These are phyloP conservation scores for Catagonus wagneri DNA, from an alignment of 2,113 vertebrate genomes.

Conservation along the genomic window DNA sequence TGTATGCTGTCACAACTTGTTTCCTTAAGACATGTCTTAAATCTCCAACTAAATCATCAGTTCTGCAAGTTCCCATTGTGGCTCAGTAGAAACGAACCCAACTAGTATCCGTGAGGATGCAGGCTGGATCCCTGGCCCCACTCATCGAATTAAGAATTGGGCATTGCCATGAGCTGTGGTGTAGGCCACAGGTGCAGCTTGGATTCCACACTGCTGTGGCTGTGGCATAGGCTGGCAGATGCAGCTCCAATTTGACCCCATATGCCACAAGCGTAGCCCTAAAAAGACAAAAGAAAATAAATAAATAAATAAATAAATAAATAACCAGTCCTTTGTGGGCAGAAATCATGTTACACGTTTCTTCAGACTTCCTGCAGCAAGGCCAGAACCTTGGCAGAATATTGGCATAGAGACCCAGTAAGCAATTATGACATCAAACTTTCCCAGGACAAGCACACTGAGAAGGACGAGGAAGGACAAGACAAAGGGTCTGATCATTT, in stretches of 20 bases:
- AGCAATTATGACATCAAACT: not conserved
- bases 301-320: not conserved
- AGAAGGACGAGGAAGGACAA: not conserved
- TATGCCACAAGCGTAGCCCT: no score
- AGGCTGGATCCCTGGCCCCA: no score
- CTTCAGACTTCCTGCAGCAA: not conserved
- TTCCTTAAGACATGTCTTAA: conserved; percentile 41
- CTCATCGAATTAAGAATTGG: no score
- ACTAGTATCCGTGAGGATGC: no score
- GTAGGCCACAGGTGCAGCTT: no score
- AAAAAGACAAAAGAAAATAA: no score
- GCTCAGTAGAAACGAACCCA: no score
- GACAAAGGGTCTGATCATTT: not conserved
- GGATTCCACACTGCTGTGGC: no score
- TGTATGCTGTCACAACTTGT: not conserved
- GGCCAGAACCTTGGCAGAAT: not conserved
- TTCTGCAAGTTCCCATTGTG: no score
- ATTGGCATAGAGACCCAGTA: not conserved
- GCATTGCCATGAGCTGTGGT: no score
- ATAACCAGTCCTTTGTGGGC: not conserved
- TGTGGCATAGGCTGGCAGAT: no score
- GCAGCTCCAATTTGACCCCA: no score
- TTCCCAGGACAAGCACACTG: not conserved
- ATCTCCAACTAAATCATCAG: not conserved
- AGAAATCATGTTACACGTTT: not conserved